Base-by-base conservation (phyloP, 1,140 invertebrate genomes). In the Orius laevigatus region DNA sequence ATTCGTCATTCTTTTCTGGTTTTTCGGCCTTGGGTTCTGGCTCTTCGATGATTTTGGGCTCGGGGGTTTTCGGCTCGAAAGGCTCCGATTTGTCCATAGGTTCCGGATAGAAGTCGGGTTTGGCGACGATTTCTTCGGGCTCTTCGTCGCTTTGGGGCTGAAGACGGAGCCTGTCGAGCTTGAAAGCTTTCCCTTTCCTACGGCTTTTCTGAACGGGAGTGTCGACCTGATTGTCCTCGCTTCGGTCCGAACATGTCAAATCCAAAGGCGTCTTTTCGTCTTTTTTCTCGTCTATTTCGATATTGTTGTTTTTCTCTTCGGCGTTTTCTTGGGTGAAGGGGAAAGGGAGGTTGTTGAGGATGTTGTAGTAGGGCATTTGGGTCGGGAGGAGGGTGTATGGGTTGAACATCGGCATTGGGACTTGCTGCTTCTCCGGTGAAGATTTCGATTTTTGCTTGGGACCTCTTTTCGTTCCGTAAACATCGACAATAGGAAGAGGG, bases 391-490 rank as follows among this genome's bases (percentile, higher is more conserved):
- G 47, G 14, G 46, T 48, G 40, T 53, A 55, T 32, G 25, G 51
- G 35, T 41, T 55, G 35, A 50, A 51, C 14, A 49, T 45, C 31
- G 40, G 15, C 48, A 12, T 12, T 46, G 46, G 9, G 8, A 10
- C 52, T 3, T 33, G 46, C 4, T 38, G 35, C 19, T 47, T 38
- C 35, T 42, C 14, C 10, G 34, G 35, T 5, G 43, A 41, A 1
- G 35, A 31, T 33, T 53, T 51, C 0, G 67, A 57, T 52, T 78
- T 81, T 54, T 73, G 74, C 56, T 84, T 84, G 0, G 89, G 88
- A 0, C 90, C 89, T 1, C 89, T 71, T 4, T 85, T 66, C 0
- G 83, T 88, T 3, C 89, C 87, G 56, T 92, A 89, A 0, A 93
- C 81, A 61, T 93, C 89, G 51, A 93, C 90, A 1, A 91, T 81